phyloP scores from a whole-genome alignment of 1,140 invertebrate species.

The Drosophila athabasca region DNA sequence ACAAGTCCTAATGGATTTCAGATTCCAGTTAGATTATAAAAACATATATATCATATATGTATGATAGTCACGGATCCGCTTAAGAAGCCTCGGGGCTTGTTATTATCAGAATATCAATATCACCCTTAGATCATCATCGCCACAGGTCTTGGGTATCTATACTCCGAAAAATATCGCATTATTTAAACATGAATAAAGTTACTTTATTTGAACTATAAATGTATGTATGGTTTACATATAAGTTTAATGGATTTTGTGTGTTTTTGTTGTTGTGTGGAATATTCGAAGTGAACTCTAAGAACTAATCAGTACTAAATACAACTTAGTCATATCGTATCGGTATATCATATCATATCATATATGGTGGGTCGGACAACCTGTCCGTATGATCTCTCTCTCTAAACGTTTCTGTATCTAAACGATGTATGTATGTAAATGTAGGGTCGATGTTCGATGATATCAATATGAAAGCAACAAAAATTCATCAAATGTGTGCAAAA shows the following conservation, averaged over 20 bases:
- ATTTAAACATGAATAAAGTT: constrained; percentile 31
- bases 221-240: constrained; percentile 30
- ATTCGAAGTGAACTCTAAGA: constrained; percentile 55
- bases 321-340: constrained; percentile 57
- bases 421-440: constrained; percentile 43
- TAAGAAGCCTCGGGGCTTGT: too few species aligned
- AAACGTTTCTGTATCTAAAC: constrained; percentile 12
- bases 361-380: constrained; percentile 47
- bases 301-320: constrained; percentile 81
- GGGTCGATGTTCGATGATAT: constrained; percentile 70
- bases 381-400: constrained; percentile 22
- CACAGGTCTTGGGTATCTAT: not conserved
- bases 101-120: too few species aligned
- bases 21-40: too few species aligned
- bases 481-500: constrained; percentile 59
- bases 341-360: constrained; percentile 36
- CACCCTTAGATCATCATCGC: too few species aligned
- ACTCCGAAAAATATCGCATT: not conserved
- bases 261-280: constrained; percentile 35
- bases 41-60: too few species aligned
- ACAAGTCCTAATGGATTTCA: too few species aligned
- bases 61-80: too few species aligned
- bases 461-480: constrained; percentile 78
- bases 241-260: constrained; percentile 9
- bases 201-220: constrained; percentile 53